Evolutionary conservation across 2,888 invertebrate genomes (phyloP), one percentile per base, ranked within the genome.

Genomic region (Masnerella sp.): DNA sequence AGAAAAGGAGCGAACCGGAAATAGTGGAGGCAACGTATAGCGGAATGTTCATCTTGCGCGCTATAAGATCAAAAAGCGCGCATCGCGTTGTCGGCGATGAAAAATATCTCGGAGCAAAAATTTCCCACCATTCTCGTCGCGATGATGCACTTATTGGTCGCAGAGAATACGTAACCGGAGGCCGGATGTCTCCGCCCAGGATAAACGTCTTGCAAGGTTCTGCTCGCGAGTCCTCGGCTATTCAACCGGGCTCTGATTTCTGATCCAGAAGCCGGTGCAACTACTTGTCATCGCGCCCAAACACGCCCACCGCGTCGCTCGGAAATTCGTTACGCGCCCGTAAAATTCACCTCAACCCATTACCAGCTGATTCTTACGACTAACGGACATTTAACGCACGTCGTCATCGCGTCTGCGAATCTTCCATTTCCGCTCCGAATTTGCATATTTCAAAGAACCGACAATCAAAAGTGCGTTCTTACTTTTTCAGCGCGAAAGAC

Each of bases 101-200:
- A 62, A 62, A 62, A 62, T 34, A 34, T 62, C 17, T 34, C n/a
- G 17, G 40, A 17, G 17, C 12, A 61, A 54, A 69, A 67, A 32
- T 65, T 74, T 74, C 70, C 51, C 70, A 70, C 74, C 74, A 45
- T 49, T 56, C 62, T 34, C 17, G 49, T 49, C 11, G 22, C 3
- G 18, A 25, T 40, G 32, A 36, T 40, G 38, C 40, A 64, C 58
- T 51, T 51, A 32, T 62, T 61, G 58, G 74, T 73, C 54, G 38
- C 38, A 78, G 74, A 83, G 85, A 87, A 86, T 85, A 77, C 79
- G 87, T 85, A 87, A 87, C 82, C 81, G 79, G 87, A 87, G 84
- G 84, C 87, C 87, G 87, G 87, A 87, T 87, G 87, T 87, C 79
- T 75, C 83, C 87, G 87, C 87, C 87, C 87, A 86, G 84, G 85